A percentile compares a stretch with the other conserved stretches of the same genome.
Evolutionary conservation across 2,888 invertebrate species (phyloP).

Genomic region (Torymus tubicola): DNA sequence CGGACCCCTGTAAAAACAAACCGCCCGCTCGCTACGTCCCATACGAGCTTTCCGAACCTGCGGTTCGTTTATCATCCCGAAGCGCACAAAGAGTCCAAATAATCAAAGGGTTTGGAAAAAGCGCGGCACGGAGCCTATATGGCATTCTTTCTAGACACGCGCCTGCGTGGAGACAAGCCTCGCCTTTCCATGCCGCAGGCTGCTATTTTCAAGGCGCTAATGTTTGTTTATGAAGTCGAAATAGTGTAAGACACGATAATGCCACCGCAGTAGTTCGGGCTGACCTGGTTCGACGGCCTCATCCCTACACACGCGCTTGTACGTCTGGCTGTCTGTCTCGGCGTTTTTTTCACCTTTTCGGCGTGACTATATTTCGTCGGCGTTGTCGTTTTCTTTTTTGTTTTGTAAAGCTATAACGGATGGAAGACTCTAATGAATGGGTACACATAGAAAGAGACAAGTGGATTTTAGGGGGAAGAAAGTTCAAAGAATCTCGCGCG

Average conservation of each 20-base stretch:
- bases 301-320: no score
- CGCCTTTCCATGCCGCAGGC: not conserved
- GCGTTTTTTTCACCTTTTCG: no score
- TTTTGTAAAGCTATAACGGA: no score
- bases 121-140: not conserved
- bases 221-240: slow-evolving; percentile 55
- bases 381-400: no score
- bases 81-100: slow-evolving; percentile 29
- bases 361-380: no score
- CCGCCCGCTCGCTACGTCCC: not conserved
- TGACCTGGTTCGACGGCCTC: slow-evolving; percentile 19
- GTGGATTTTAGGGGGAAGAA: no score
- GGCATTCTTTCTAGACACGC: slow-evolving; percentile 1
- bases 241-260: slow-evolving; percentile 51
- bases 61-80: slow-evolving; percentile 4
- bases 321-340: no score
- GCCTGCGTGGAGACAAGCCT: not conserved
- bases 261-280: not conserved
- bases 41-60: not conserved
- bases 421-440: no score
- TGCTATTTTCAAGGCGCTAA: slow-evolving; percentile 52
- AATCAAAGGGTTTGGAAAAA: slow-evolving; percentile 37
- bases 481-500: no score
- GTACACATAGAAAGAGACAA: no score
- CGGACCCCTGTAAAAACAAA: slow-evolving; percentile 26